Evolutionary conservation across 2,797 vertebrate species (phyloP).

Genomic region (Phoeniculus purpureus): DNA sequence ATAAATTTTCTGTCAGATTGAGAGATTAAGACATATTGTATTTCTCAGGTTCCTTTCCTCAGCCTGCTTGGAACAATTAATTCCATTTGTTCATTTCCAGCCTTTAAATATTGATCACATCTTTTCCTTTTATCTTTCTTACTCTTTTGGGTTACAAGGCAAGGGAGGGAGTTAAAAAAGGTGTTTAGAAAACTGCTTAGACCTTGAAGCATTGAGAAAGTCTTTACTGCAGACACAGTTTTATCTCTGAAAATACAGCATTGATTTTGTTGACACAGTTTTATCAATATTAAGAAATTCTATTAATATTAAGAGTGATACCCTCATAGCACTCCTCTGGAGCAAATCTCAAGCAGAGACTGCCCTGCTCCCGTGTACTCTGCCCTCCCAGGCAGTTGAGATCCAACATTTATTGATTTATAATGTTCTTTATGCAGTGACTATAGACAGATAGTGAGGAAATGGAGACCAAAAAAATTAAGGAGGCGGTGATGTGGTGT

Average conservation of each 20-base stretch:
- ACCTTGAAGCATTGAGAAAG: background rate
- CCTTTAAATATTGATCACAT: slow-evolving; percentile 31
- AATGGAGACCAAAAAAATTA: background rate
- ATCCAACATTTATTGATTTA: background rate
- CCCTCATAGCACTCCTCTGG: background rate
- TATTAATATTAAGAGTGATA: background rate
- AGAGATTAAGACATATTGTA: slow-evolving; percentile 49
- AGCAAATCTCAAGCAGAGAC: background rate
- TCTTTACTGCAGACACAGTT: background rate
- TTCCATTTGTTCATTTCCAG: slow-evolving; percentile 61
- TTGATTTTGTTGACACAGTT: background rate
- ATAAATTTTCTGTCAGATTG: slow-evolving; percentile 47
- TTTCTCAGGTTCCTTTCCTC: slow-evolving; percentile 53
- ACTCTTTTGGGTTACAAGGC: background rate
- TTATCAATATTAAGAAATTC: background rate
- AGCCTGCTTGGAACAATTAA: slow-evolving; percentile 44
- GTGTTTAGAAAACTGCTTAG: background rate
- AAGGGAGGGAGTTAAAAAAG: background rate
- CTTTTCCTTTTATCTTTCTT: slow-evolving; percentile 31
- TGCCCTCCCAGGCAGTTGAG: background rate
- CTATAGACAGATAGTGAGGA: background rate
- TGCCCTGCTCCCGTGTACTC: background rate
- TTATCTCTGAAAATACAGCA: background rate
- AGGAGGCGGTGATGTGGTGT: background rate
- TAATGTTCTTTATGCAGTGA: background rate